Evolutionary conservation across 2,888 invertebrate genomes (phyloP), one percentile per base, ranked within the genome.

Genomic region (Trilocha varians): DNA sequence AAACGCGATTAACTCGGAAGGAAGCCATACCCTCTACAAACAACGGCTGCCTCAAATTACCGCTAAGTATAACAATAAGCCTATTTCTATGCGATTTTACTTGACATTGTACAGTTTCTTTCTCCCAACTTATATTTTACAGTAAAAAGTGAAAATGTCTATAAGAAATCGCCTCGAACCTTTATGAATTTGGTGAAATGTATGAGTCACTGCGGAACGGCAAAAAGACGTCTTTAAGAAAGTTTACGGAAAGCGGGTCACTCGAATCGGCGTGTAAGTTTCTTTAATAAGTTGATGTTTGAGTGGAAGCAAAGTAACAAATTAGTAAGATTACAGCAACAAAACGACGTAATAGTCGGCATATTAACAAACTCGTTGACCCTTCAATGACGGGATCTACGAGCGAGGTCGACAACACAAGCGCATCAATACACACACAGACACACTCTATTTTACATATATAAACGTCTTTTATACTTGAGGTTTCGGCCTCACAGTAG

Each of bases 361-460:
- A 39, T 39, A 43, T 47, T 50, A 42, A 46, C 40, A 36, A 52
- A 52, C 48, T 35, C 8, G 47, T 48, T 47, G 54, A 46, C 50
- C 52, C 53, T 49, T 41, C n/a, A 36, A 32, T 37, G 45, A 42
- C 43, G 33, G 16, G 32, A 13, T 16, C n/a, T 3, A 15, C 16
- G 13, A 16, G 17, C 16, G 9, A n/a, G 13, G 9, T 13, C 18
- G 5, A 5, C 18, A 4, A 4, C 18, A 5, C 5, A 18, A 4
- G 4, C 18, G 18, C 18, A 18, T 18, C 8, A 5, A 8, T 18
- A 5, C 8, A 5, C 18, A n/a, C n/a, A n/a, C n/a, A n/a, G n/a
- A n/a, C n/a, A n/a, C n/a, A n/a, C n/a, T n/a, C n/a, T n/a, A n/a
- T n/a, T n/a, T n/a, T n/a, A n/a, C n/a, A n/a, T n/a, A n/a, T n/a